phyloP scores from a whole-genome alignment of 2,888 invertebrate species.

The Ellobium chinense region DNA sequence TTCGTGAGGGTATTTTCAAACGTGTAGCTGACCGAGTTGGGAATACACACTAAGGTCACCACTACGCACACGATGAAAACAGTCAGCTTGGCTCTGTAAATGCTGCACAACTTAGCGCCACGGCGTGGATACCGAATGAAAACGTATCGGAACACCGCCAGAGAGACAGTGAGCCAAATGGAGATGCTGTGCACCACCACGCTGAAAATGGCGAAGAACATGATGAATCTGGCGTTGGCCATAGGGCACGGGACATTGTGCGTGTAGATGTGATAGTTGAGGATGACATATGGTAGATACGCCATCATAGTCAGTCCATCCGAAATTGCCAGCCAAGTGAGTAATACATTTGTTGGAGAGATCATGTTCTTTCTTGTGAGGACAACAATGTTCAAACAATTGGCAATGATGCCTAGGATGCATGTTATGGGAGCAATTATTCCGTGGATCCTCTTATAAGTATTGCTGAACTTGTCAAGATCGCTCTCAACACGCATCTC shows the following conservation, averaged over 20 bases:
- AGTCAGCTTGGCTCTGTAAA: conserved; percentile 89
- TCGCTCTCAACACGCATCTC: neutral
- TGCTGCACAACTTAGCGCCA: conserved; percentile 90
- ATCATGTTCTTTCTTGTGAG: conserved; percentile 93
- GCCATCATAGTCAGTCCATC: conserved; percentile 93
- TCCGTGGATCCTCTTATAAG: conserved; percentile 84
- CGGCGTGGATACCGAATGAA: conserved; percentile 83
- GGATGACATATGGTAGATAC: conserved; percentile 92
- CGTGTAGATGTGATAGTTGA: conserved; percentile 81
- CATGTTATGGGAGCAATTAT: conserved; percentile 92
- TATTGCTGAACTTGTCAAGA: conserved; percentile 29
- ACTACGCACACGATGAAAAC: conserved; percentile 82
- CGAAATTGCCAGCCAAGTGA: conserved; percentile 91
- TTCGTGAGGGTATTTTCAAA: neutral
- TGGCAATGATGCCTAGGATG: conserved; percentile 93
- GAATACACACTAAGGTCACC: conserved; percentile 74
- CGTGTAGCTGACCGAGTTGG: conserved; percentile 80
- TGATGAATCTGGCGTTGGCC: conserved; percentile 77
- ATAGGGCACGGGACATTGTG: conserved; percentile 64
- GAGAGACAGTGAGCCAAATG: conserved; percentile 94
- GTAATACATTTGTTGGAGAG: conserved; percentile 93
- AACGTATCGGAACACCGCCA: conserved; percentile 93
- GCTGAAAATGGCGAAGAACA: conserved; percentile 92
- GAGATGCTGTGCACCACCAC: conserved; percentile 94
- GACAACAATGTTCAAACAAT: conserved; percentile 93